These are phyloP conservation scores for Parascotia fuliginaria DNA, from an alignment of 2,888 invertebrate genomes.

Conservation along the genomic window DNA sequence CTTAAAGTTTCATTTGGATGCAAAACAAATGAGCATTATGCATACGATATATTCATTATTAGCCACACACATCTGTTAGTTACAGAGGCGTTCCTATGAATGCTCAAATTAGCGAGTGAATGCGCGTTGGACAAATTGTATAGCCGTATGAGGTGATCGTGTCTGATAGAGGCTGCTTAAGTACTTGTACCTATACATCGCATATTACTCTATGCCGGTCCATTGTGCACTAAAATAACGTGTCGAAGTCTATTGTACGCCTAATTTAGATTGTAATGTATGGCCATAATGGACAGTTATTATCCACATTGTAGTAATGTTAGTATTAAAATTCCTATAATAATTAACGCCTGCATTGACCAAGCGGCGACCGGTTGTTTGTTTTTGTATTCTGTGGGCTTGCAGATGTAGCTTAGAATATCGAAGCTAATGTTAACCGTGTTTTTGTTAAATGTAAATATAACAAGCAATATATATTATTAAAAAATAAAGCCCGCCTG, in stretches of 20 bases:
- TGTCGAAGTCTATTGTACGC: slow-evolving; percentile 16
- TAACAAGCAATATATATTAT: too few relatives aligned
- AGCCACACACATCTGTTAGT: background rate
- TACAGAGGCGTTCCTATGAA: slow-evolving; percentile 20
- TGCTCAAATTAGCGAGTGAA: slow-evolving; percentile 32
- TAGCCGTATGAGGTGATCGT: slow-evolving; percentile 27
- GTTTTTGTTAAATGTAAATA: too few relatives aligned
- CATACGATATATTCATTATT: too few relatives aligned
- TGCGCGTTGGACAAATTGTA: slow-evolving; percentile 37
- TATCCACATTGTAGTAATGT: background rate
- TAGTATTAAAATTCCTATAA: background rate
- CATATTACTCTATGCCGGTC: slow-evolving; percentile 4
- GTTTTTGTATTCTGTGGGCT: too few relatives aligned
- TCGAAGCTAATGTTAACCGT: too few relatives aligned
- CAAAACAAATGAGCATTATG: slow-evolving; percentile 1
- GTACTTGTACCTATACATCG: too few relatives aligned
- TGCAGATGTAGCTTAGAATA: too few relatives aligned
- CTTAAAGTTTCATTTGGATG: slow-evolving; percentile 12
- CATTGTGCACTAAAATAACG: slow-evolving; percentile 19
- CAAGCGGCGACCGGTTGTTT: background rate
- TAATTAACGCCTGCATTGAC: slow-evolving; percentile 7
- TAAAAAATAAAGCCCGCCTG: too few relatives aligned
- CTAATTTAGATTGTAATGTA: slow-evolving; percentile 20
- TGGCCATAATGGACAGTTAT: background rate
- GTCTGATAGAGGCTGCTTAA: slow-evolving; percentile 23